These are phyloP conservation scores for Ctenoplectra terminalis DNA, from an alignment of 1,140 invertebrate species.

Conservation along the genomic window DNA sequence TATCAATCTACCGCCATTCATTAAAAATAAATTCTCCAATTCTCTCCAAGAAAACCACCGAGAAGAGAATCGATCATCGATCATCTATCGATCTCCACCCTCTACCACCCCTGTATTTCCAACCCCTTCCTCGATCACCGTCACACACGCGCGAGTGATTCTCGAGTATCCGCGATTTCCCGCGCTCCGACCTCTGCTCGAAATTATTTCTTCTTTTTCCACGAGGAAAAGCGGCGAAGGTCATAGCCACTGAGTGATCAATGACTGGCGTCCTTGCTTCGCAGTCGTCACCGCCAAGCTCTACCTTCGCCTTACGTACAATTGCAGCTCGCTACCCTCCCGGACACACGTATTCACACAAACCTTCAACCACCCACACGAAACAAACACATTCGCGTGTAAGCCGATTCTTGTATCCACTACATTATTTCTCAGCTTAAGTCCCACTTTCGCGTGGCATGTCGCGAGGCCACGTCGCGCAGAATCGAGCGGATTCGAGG, in stretches of 20 bases:
- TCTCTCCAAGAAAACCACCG: no score
- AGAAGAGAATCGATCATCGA: no score
- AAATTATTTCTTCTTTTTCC: neutral
- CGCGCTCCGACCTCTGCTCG: neutral
- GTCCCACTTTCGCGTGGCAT: neutral
- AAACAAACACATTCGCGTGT: neutral
- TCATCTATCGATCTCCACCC: no score
- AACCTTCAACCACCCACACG: neutral
- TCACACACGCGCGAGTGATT: no score
- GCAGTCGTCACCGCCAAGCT: slow-evolving; percentile 25
- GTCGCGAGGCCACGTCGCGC: slow-evolving; percentile 1
- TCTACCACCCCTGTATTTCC: no score
- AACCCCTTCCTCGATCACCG: no score
- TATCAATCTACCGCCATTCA: no score
- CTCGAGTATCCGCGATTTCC: neutral
- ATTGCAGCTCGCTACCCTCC: neutral
- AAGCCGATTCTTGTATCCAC: neutral
- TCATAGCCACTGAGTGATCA: slow-evolving; percentile 66
- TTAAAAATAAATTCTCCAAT: no score
- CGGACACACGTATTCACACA: no score
- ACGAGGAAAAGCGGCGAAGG: slow-evolving; percentile 47
- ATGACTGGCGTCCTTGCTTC: slow-evolving; percentile 69
- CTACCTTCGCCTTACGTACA: neutral
- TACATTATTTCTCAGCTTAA: slow-evolving; percentile 36
- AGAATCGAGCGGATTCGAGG: slow-evolving; percentile 6